These are phyloP conservation scores for Sepiola atlantica DNA, from an alignment of 2,888 invertebrate genomes.

Conservation along the genomic window DNA sequence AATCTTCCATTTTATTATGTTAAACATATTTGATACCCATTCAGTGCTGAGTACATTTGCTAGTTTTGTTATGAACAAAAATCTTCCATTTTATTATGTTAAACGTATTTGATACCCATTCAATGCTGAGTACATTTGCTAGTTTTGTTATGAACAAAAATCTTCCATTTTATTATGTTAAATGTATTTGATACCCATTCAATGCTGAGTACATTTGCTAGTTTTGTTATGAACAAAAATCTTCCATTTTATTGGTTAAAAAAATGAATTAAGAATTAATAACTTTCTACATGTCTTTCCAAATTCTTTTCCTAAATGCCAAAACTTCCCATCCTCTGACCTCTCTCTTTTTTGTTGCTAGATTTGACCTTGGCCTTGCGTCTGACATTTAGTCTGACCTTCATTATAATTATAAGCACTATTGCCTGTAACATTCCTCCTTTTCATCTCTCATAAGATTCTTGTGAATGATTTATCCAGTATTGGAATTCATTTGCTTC, in stretches of 20 bases:
- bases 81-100: no score
- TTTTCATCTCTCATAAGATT: neutral
- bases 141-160: no score
- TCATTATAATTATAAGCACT: neutral
- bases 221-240: neutral
- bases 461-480: neutral
- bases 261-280: neutral
- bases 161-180: neutral
- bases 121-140: no score
- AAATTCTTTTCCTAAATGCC: neutral
- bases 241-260: neutral
- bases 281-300: neutral
- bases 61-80: no score
- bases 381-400: neutral
- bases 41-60: no score
- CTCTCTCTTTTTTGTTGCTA: neutral
- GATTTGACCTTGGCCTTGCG: neutral
- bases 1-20: no score
- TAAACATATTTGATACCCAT: no score
- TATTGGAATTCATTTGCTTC: neutral
- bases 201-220: no score
- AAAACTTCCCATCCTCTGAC: neutral
- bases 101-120: no score
- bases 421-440: neutral
- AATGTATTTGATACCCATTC: no score